Evolutionary conservation across 2,888 invertebrate genomes (phyloP), one percentile per base, ranked within the genome.

Genomic region (Athalia circularis): DNA sequence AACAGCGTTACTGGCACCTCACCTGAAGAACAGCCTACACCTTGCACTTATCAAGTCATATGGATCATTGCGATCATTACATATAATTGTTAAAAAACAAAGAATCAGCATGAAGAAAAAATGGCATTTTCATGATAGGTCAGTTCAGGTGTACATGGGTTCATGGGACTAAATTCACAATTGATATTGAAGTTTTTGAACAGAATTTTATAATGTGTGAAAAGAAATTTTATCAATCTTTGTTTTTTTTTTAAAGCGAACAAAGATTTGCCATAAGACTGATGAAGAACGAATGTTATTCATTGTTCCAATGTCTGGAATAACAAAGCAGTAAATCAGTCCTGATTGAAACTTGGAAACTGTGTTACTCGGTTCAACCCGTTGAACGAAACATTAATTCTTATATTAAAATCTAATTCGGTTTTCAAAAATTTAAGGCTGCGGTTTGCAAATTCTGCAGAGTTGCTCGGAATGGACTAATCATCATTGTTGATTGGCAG

Each of bases 131-230:
- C 50, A 54, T 52, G 59, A 72, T 72, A 57, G 72, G 9, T 72
- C 45, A 45, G 13, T 72, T 47, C 8, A 65, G 64, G 13, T 59
- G 15, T 47, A 72, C 47, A 59, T 59, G 72, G 72, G 72, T 72
- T 72, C 57, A 59, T 59, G 72, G 72, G 72, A 72, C 72, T 57
- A 72, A 72, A 72, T 72, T 72, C 59, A 72, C 47, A 72, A 72
- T 72, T 72, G 29, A 72, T 72, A 45, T 47, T 59, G 57, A 57
- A 45, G 45, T 70, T 57, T 43, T 8, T 57, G n/a, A 68, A 68
- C 54, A 47, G 47, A 65, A 15, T 48, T 65, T 8, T 65, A 43
- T 65, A 48, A 7, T 2, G 29, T 50, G 48, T 65, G 48, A 9
- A 43, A 64, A 47, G 8, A 48, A 48, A 48, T 65, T 52, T 29